These are phyloP conservation scores for Augiades crinisus DNA, from an alignment of 2,888 invertebrate species.

Conservation along the genomic window DNA sequence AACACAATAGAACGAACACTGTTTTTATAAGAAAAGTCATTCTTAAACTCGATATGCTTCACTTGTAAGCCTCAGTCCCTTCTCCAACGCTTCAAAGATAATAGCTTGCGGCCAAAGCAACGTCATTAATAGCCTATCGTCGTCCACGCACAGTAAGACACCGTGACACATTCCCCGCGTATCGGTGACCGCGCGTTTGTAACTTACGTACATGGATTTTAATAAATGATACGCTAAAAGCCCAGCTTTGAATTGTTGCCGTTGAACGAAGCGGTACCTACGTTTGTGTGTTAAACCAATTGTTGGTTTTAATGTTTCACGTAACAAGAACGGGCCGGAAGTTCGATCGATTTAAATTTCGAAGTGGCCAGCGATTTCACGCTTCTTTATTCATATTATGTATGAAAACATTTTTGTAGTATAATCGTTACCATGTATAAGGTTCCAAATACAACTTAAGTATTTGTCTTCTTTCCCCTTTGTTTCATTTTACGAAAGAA, in stretches of 20 bases:
- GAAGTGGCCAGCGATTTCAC: conserved; percentile 22
- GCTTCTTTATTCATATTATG: conserved; percentile 26
- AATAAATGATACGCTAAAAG: conserved; percentile 38
- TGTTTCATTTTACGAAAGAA: too few relatives aligned
- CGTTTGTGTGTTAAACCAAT: conserved; percentile 25
- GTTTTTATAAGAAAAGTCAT: too few relatives aligned
- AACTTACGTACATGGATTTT: conserved; percentile 29
- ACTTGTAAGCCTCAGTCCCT: too few relatives aligned
- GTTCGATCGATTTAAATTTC: conserved; percentile 25
- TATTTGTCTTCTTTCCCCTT: too few relatives aligned
- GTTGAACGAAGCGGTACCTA: conserved; percentile 25
- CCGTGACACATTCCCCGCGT: background rate
- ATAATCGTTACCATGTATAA: too few relatives aligned
- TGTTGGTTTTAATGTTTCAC: conserved; percentile 25
- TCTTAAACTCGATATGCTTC: too few relatives aligned
- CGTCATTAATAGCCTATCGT: too few relatives aligned
- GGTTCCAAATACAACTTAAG: too few relatives aligned
- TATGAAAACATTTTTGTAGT: conserved; percentile 12
- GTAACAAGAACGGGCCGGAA: conserved; percentile 21
- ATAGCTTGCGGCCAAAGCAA: too few relatives aligned
- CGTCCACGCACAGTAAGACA: background rate
- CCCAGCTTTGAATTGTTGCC: conserved; percentile 34
- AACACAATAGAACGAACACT: too few relatives aligned
- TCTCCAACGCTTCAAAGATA: too few relatives aligned
- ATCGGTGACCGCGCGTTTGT: conserved; percentile 20